Conservation (phyloP, 2,797 vertebrate genomes). For the Halcyon badia region DNA sequence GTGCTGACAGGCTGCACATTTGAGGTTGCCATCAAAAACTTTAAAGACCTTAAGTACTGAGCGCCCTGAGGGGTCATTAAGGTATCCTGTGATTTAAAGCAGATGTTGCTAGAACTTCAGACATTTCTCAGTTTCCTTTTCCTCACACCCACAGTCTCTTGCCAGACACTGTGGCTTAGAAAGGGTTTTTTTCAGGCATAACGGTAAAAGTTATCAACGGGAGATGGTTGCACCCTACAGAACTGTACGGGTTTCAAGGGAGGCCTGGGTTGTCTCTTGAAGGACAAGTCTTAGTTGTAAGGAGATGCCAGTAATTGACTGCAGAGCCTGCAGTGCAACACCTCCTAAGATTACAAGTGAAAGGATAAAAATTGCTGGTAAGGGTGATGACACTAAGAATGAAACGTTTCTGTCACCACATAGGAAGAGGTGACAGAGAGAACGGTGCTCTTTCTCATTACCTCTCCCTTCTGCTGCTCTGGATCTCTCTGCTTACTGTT, state of each 20-base stretch:
- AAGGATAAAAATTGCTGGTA: background rate
- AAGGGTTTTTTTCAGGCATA: background rate
- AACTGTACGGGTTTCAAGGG: background rate
- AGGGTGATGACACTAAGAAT: background rate
- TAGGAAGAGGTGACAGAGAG: background rate
- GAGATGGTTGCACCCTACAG: background rate
- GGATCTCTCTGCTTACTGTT: background rate
- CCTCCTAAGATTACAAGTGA: background rate
- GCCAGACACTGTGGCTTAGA: background rate
- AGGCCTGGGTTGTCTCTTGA: background rate
- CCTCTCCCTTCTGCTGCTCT: background rate
- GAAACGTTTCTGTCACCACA: background rate
- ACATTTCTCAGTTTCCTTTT: background rate
- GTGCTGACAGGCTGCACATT: background rate
- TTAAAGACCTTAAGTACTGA: background rate
- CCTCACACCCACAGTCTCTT: background rate
- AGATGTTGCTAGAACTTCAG: background rate
- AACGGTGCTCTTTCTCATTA: background rate
- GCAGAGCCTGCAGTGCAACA: background rate
- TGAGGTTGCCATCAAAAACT: background rate
- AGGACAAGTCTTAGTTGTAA: background rate
- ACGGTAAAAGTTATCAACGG: background rate
- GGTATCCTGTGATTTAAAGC: background rate
- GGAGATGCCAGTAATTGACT: background rate
- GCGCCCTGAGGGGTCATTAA: conserved; percentile 7